phyloP scores from a whole-genome alignment of 1,140 invertebrate genomes.

The Harpegnathos saltator region DNA sequence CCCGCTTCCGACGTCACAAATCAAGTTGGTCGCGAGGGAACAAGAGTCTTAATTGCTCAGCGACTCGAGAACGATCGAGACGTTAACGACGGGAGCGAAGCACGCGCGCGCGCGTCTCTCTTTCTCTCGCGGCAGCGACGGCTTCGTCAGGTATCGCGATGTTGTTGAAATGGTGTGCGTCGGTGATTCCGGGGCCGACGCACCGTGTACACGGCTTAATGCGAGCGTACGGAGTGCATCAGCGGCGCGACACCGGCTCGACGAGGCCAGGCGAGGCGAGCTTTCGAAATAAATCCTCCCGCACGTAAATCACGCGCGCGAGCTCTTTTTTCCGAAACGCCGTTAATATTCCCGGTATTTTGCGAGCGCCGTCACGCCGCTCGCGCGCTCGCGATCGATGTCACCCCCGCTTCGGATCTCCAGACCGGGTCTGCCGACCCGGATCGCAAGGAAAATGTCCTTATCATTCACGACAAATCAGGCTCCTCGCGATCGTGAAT shows the following conservation, averaged over 20 bases:
- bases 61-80: too few species aligned
- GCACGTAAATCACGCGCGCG: conserved; percentile 52
- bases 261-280: conserved; percentile 14
- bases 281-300: conserved; percentile 56
- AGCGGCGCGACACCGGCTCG: conserved; percentile 26
- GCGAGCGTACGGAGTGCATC: conserved; percentile 52
- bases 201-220: conserved; percentile 32
- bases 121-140: conserved; percentile 4
- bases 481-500: conserved; percentile 25
- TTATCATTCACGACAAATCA: conserved; percentile 37
- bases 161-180: conserved; percentile 18
- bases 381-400: conserved; percentile 33
- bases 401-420: conserved; percentile 6
- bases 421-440: conserved; percentile 36
- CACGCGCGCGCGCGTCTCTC: background rate
- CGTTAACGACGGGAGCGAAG: too few species aligned
- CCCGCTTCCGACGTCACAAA: too few species aligned
- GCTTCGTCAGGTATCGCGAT: conserved; percentile 14
- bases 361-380: conserved; percentile 29
- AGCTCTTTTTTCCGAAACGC: conserved; percentile 49
- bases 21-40: too few species aligned
- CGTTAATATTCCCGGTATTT: conserved; percentile 59
- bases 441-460: conserved; percentile 46
- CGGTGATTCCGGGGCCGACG: conserved; percentile 9
- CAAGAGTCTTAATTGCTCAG: too few species aligned